Percentiles rank a stretch among this genome's conserved stretches.
phyloP scores from a whole-genome alignment of 2,113 vertebrate genomes.

The Stercorarius parasiticus region DNA sequence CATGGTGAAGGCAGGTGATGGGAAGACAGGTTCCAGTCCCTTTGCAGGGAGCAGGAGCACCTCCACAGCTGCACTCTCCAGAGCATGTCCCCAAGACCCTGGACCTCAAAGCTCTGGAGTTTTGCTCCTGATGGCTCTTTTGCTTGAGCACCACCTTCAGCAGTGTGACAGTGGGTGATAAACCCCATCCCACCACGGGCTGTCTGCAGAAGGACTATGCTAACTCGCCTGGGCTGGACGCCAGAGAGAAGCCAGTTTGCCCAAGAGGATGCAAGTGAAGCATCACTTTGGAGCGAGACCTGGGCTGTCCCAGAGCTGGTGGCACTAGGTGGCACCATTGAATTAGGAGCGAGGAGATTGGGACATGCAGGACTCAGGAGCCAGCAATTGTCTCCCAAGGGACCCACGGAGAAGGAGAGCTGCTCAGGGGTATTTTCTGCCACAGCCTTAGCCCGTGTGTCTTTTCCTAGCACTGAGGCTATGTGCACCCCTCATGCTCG shows the following conservation, averaged over 20 bases:
- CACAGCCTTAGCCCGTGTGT: not conserved
- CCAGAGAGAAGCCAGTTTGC: not conserved
- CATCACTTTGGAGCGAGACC: rapidly evolving
- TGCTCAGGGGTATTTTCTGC: not conserved
- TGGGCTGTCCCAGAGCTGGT: not conserved
- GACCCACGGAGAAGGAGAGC: no score
- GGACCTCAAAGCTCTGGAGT: not conserved
- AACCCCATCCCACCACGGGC: rapidly evolving
- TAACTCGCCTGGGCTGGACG: rapidly evolving
- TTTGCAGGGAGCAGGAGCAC: not conserved
- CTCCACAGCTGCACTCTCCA: not conserved
- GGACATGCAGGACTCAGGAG: rapidly evolving
- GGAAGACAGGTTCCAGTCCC: not conserved
- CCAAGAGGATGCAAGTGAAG: rapidly evolving
- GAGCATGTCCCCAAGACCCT: rapidly evolving
- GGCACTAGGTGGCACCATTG: constrained; percentile 44
- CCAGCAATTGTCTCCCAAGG: rapidly evolving
- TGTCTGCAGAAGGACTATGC: rapidly evolving
- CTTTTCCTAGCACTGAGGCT: rapidly evolving
- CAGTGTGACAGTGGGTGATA: not conserved
- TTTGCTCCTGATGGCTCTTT: not conserved
- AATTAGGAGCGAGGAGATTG: not conserved
- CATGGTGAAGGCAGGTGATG: rapidly evolving
- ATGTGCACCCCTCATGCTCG: not conserved
- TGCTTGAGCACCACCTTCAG: not conserved